Base-by-base conservation (phyloP, 2,113 vertebrate genomes). In the Prolemur simus region DNA sequence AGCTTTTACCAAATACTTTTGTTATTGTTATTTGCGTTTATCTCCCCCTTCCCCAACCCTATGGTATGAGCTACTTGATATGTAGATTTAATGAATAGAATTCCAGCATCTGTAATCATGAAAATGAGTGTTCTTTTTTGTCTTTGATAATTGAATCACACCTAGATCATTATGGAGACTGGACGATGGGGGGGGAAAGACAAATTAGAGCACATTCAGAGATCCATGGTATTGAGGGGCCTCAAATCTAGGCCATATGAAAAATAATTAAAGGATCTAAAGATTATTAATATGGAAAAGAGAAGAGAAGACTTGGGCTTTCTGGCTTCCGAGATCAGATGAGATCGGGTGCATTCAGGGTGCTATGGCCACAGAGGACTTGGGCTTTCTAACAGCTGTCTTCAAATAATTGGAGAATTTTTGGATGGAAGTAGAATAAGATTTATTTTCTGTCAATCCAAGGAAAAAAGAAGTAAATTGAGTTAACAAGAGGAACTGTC, bases 361-460 rank as follows among this genome's bases (percentile, higher is more conserved):
- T 42, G 42, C 42, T 42, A 42, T 42, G 42, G 42, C 42, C 42
- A 42, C 42, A 71, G 20, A 95, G 83, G 39, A 85, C 13, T 64
- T 85, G 32, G 47, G 25, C 7, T 25, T 77, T 71, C 39, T 77
- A 76, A 21, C 82, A 42, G 20, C 71, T 47, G 3, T 82, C 15
- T 69, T 89, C n/a, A 90, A 73, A 74, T 89, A 73, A 85, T 89
- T 85, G 64, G 84, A 56, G 27, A 83, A 88, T 18, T 88, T 47
- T 95, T 91, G 39, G 15, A 47, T 91, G 3, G 32, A 93, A 84
- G 42, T 89, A 45, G 69, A 82, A 56, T 90, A 37, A 91, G 17
- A 85, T 78, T 87, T 93, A 87, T 68, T 84, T 27, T 84, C 25
- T 92, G 37, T 82, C 23, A 96, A 94, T 81, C 66, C 23, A 80